Evolutionary conservation across 2,888 invertebrate genomes (phyloP), one percentile per base, ranked within the genome.

Genomic region (Schizaphis graminum): DNA sequence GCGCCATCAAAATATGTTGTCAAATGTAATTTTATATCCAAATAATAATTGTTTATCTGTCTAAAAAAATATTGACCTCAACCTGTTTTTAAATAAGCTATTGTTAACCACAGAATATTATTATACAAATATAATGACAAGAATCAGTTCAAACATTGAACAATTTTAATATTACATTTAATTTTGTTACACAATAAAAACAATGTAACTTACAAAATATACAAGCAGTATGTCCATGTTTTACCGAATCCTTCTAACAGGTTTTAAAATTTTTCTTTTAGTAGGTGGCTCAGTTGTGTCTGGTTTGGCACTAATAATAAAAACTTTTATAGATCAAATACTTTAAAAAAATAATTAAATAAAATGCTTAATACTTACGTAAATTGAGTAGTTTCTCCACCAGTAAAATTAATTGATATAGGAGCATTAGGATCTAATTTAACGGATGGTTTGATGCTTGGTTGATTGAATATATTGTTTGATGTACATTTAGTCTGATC

Each of bases 391-490:
- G 95, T 95, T 61, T 95, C 94, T 41, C 95, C 95, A 84, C 95
- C 95, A 89, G 95, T 95, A 84, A 95, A 95, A 93, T 95, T 95
- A 94, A 95, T 95, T 35, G 95, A 95, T 47, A 95, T 95, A 56
- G 95, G 95, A 16, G 95, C 94, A 93, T 95, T 95, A 24, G 95
- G 95, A 92, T 95, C 95, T 90, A 95, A 95, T 21, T 95, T 91
- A 61, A 94, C 44, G 13, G 94, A 84, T 41, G 91, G 57, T 21
- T 94, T 95, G 94, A 95, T 61, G 67, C 26, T 94, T 28, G 93
- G 47, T 49, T 85, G 93, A 90, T 95, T 61, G 92, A 91, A 94
- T 49, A 94, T 24, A 94, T 41, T 91, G 84, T 86, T 94, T 90
- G 93, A 21, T 85, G 28, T 28, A 94, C 28, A 61, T 47, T 90